Evolutionary conservation across 2,113 vertebrate genomes (phyloP).

Genomic region (Dromas ardeola): DNA sequence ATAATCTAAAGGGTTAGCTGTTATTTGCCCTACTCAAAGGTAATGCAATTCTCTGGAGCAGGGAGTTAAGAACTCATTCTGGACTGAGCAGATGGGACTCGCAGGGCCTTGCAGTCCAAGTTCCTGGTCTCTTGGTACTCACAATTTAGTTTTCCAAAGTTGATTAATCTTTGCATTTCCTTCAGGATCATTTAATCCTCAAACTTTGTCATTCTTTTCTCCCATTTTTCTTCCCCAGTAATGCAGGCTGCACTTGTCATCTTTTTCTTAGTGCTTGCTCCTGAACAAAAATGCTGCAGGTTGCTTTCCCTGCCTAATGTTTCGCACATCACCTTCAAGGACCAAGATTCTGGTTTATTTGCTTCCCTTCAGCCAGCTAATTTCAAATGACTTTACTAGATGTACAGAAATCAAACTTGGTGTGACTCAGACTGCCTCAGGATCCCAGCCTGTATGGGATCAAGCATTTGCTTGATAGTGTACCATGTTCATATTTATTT

Average conservation of each 20-base stretch:
- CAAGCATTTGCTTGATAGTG: background rate
- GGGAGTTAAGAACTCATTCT: background rate
- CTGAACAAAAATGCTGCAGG: background rate
- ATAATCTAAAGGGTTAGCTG: conserved; percentile 27
- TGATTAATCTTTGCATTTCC: background rate
- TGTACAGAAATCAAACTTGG: background rate
- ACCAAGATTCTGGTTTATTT: background rate
- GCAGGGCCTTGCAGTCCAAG: background rate
- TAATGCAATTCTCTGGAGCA: background rate
- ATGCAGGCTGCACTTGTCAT: background rate
- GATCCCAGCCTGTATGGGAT: background rate
- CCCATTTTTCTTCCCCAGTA: background rate
- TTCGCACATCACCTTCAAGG: background rate
- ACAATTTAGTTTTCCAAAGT: background rate
- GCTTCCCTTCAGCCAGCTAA: background rate
- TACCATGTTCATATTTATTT: background rate
- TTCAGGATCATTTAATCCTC: background rate
- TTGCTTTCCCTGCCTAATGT: background rate
- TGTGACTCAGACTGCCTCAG: background rate
- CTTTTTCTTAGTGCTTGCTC: background rate
- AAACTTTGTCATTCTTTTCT: background rate
- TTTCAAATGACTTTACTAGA: background rate
- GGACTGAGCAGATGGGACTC: background rate
- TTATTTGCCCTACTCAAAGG: background rate
- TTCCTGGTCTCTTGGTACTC: background rate